phyloP scores from a whole-genome alignment of 2,888 invertebrate species.

The Unio pictorum region DNA sequence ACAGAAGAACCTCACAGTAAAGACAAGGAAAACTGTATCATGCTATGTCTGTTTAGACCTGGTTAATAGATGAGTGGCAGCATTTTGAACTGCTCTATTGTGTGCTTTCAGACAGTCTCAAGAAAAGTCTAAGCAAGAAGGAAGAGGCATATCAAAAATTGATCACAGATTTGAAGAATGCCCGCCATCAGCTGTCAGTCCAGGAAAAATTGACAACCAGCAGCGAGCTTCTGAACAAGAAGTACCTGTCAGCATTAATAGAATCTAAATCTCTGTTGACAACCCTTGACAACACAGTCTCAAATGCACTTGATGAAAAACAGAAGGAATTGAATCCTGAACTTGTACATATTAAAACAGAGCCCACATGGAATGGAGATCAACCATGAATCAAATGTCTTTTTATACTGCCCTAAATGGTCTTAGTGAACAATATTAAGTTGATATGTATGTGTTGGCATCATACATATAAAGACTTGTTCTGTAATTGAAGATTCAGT shows the following conservation, averaged over 20 bases:
- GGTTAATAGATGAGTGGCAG: no score
- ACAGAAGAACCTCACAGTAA: background rate
- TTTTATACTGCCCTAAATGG: no score
- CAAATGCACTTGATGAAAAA: slow-evolving; percentile 29
- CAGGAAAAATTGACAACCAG: slow-evolving; percentile 41
- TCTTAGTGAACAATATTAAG: no score
- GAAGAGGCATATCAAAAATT: slow-evolving; percentile 77
- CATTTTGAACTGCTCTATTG: no score
- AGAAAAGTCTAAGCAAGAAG: slow-evolving; percentile 76
- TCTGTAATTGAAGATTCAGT: no score
- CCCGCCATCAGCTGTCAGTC: slow-evolving; percentile 41
- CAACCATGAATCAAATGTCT: no score
- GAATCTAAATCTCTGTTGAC: slow-evolving; percentile 36
- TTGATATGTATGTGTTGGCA: no score
- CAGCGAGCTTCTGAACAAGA: slow-evolving; percentile 39
- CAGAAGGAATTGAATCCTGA: no score
- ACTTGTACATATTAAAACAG: no score
- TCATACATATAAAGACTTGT: no score
- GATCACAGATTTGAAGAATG: slow-evolving; percentile 74
- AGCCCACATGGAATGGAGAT: no score
- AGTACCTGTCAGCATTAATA: slow-evolving; percentile 40
- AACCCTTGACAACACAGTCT: slow-evolving; percentile 27
- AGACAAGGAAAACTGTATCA: background rate
- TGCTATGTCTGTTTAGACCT: background rate
- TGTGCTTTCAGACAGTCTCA: slow-evolving; percentile 72